phyloP scores from a whole-genome alignment of 2,888 invertebrate species.

The Ethmia dodecea region DNA sequence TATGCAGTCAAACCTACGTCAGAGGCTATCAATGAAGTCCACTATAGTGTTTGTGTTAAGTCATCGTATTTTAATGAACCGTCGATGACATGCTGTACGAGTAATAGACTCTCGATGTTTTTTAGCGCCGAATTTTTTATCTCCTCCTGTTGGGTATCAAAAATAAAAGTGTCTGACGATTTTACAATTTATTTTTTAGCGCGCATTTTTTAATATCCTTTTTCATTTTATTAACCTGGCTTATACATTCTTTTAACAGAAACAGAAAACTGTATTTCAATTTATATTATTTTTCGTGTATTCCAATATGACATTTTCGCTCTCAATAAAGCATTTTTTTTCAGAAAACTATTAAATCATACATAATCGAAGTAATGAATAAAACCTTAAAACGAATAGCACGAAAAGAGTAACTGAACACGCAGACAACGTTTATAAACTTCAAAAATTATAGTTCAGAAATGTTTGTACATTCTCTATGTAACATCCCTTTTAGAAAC shows the following conservation, averaged over 20 bases:
- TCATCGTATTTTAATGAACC: constrained; percentile 77
- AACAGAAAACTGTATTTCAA: no score
- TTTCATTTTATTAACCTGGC: constrained; percentile 42
- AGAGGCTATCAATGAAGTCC: constrained; percentile 76
- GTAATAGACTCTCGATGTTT: constrained; percentile 75
- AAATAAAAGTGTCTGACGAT: constrained; percentile 44
- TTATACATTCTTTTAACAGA: no score
- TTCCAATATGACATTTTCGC: no score
- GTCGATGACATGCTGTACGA: constrained; percentile 75
- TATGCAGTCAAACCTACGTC: constrained; percentile 62
- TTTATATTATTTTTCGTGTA: no score
- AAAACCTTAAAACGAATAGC: no score
- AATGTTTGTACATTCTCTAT: no score
- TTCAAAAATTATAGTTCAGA: no score
- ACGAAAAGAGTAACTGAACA: no score
- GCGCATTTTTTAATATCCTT: constrained; percentile 46
- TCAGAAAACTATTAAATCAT: no score
- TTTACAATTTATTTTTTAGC: constrained; percentile 39
- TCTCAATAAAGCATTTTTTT: no score
- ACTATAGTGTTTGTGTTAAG: constrained; percentile 72
- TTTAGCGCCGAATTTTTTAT: constrained; percentile 70
- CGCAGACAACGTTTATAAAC: no score
- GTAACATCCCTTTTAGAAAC: background rate
- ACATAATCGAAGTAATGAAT: no score
- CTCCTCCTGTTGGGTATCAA: constrained; percentile 40